Conservation (phyloP, 2,888 invertebrate species). For the Eristalis arbustorum region DNA sequence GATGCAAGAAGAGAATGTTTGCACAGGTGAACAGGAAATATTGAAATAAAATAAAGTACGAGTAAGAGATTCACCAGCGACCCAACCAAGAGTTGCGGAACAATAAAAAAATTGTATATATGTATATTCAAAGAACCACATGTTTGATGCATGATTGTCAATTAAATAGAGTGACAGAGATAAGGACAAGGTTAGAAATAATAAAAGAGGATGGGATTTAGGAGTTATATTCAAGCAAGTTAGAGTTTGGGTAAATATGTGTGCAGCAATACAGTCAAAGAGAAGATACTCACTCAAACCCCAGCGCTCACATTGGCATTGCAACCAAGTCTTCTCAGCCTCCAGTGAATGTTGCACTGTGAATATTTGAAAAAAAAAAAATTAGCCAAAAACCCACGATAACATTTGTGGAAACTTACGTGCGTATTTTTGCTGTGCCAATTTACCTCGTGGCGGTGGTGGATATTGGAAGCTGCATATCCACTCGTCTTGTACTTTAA, state of each 20-base stretch:
- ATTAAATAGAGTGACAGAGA: conserved; percentile 22
- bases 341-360: conserved; percentile 92
- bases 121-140: conserved; percentile 9
- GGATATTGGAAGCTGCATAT: conserved; percentile 96
- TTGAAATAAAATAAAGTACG: not conserved
- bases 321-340: conserved; percentile 94
- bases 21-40: conserved; percentile 9
- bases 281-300: conserved; percentile 81
- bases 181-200: conserved; percentile 1
- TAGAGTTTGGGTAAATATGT: not conserved
- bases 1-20: conserved; percentile 21
- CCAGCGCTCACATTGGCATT: conserved; percentile 94
- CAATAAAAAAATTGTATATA: not conserved
- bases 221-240: conserved; percentile 28
- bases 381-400: not conserved
- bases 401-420: conserved; percentile 80
- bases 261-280: not conserved
- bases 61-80: conserved; percentile 46
- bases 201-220: conserved; percentile 23
- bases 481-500: conserved; percentile 97
- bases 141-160: conserved; percentile 10
- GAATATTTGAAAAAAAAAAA: too few relatives aligned
- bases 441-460: conserved; percentile 84
- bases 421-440: conserved; percentile 86
- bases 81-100: conserved; percentile 28